Percentiles rank a stretch among this genome's conserved stretches.
Conservation (phyloP, 2,113 vertebrate species). For the Muntiacus muntjak region DNA sequence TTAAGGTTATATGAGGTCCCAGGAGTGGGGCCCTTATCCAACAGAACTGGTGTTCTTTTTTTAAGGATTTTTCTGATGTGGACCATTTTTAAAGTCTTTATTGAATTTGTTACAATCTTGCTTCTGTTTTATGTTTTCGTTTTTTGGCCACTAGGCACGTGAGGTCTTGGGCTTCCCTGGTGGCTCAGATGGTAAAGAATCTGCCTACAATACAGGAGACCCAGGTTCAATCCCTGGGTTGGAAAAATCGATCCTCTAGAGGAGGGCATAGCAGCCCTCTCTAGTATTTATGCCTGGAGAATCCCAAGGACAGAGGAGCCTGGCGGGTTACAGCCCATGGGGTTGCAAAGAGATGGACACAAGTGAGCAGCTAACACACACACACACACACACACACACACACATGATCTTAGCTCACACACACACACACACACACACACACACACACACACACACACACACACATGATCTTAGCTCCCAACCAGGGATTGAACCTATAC, state of each 20-base stretch:
- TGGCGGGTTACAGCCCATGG: background rate
- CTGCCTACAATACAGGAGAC: background rate
- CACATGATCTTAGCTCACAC: background rate
- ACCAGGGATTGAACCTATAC: background rate
- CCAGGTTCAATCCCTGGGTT: background rate
- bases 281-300: background rate
- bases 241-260: background rate
- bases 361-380: background rate
- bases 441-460: background rate
- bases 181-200: background rate
- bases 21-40: background rate
- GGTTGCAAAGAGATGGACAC: background rate
- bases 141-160: background rate
- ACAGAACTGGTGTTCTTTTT: background rate
- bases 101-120: background rate
- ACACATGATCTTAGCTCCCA: background rate
- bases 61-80: background rate
- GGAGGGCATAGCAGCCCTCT: background rate
- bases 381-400: background rate
- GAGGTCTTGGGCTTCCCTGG: background rate
- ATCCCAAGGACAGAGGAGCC: background rate
- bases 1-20: background rate
- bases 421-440: background rate
- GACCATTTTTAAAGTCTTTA: background rate
- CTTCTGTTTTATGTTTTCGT: background rate